These are phyloP conservation scores for Camponotus pennsylvanicus DNA, from an alignment of 1,140 invertebrate species.

Conservation along the genomic window DNA sequence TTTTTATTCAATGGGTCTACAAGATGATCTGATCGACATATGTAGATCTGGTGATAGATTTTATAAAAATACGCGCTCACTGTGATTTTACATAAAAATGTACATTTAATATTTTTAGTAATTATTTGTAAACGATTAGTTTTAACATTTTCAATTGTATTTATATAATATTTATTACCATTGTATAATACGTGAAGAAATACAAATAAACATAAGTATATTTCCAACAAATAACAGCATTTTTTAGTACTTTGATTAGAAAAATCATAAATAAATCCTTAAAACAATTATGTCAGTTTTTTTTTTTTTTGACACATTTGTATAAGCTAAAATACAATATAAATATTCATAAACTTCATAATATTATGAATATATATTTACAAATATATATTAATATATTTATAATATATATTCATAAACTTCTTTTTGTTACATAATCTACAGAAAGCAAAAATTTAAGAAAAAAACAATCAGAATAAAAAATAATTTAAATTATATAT, in stretches of 20 bases:
- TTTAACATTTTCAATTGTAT: slow-evolving; percentile 31
- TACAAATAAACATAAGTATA: slow-evolving; percentile 47
- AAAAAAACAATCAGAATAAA: slow-evolving; percentile 20
- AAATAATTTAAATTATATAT: slow-evolving; percentile 7
- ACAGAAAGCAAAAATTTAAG: not conserved
- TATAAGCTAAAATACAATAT: slow-evolving; percentile 5
- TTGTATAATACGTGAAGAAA: slow-evolving; percentile 14
- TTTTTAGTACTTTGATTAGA: slow-evolving; percentile 6
- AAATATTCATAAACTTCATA: too few relatives aligned
- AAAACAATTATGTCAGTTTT: slow-evolving; percentile 7
- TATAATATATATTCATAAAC: not conserved
- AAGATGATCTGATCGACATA: slow-evolving; percentile 94
- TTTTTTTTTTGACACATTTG: not conserved
- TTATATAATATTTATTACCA: slow-evolving; percentile 41
- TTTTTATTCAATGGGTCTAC: slow-evolving; percentile 74
- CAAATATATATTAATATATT: slow-evolving; percentile 1
- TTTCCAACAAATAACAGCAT: slow-evolving; percentile 43
- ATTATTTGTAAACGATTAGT: slow-evolving; percentile 26
- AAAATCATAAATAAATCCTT: slow-evolving; percentile 15
- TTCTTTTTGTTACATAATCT: slow-evolving; percentile 9
- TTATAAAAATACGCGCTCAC: not conserved
- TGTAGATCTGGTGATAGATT: slow-evolving; percentile 91
- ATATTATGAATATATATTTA: slow-evolving; percentile 22
- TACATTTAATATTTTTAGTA: slow-evolving; percentile 2
- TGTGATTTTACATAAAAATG: not conserved